Conservation (phyloP, 2,888 invertebrate species). For the Melanostoma scalare region DNA sequence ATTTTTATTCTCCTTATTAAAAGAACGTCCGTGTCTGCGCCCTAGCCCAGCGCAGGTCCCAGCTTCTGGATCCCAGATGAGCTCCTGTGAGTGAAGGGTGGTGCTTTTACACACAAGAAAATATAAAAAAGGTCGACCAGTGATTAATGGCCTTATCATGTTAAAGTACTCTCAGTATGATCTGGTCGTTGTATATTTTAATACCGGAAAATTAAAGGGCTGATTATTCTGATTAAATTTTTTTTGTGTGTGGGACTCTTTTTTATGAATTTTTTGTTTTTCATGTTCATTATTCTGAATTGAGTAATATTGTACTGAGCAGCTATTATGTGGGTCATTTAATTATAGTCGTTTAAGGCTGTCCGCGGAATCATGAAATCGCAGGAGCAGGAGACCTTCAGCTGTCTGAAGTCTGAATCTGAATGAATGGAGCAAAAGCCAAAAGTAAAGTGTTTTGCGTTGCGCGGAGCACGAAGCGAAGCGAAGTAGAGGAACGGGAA, state of each 20-base stretch:
- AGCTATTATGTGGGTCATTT: conserved; percentile 66
- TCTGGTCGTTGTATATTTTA: conserved; percentile 34
- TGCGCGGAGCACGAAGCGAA: neutral
- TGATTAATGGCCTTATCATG: conserved; percentile 56
- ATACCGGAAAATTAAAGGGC: conserved; percentile 53
- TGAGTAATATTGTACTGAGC: conserved; percentile 58
- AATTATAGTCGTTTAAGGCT: conserved; percentile 55
- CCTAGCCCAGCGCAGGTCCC: too few relatives aligned
- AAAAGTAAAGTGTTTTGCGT: conserved; percentile 48
- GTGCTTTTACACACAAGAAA: conserved; percentile 8
- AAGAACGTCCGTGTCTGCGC: too few relatives aligned
- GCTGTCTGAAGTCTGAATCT: conserved; percentile 21
- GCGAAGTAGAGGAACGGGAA: neutral
- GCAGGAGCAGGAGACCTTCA: conserved; percentile 41
- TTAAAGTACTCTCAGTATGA: conserved; percentile 27
- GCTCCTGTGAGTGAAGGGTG: neutral
- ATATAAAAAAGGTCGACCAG: conserved; percentile 7
- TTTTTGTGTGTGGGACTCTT: conserved; percentile 1
- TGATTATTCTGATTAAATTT: conserved; percentile 55
- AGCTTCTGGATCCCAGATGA: too few relatives aligned
- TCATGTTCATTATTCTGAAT: conserved; percentile 57
- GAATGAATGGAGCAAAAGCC: conserved; percentile 23
- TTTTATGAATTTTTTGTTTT: neutral
- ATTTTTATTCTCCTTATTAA: neutral
- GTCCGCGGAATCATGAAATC: conserved; percentile 36